Evolutionary conservation across 35 echinoderm and acorn worm species (phyloP), one percentile per base, ranked within the genome.

Genomic region (Stichopus chloronotus): DNA sequence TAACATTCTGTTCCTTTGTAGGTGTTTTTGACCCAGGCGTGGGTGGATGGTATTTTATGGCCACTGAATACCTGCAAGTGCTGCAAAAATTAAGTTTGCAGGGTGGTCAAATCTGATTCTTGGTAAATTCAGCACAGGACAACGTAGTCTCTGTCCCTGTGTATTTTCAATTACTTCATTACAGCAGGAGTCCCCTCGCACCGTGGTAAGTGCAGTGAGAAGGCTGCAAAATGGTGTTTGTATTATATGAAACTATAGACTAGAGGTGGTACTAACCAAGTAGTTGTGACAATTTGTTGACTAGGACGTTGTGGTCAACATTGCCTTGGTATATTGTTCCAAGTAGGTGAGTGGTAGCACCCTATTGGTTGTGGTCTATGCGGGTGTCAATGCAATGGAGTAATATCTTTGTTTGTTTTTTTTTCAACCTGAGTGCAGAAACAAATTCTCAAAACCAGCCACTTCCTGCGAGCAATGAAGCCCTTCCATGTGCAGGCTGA

Each of bases 41-140:
- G 23, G 56, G 91, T 52, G 78, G 93, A 3, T 91, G 22, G 59
- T 96, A 96, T 89, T 85, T 91, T 11, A 25, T 96, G 87, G 95
- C 59, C 24, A 76, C 79, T 56, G 95, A 96, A 65, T 92, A 96
- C 90, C 79, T 96, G 93, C 84, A 53, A 58, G 19, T 54, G 54
- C 21, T 97, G 95, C 58, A 76, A 63, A 17, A 11, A 59, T 6
- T 6, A 95, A 95, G 71, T 24, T 95, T 79, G 88, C 83, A 58
- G 69, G 76, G 25, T 97, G 90, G 96, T 88, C 83, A 14, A 68
- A 78, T 8, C 69, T 72, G 3, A 57, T 95, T 9, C 9, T 94
- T 24, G 21, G 92, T 13, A 93, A 97, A 84, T 77, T 96, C 5
- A 84, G 92, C 53, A 71, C 57, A 10, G 90, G 90, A 9, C 90